Evolutionary conservation across 1,140 invertebrate genomes (phyloP).

Genomic region (Sminthurides bifidus): DNA sequence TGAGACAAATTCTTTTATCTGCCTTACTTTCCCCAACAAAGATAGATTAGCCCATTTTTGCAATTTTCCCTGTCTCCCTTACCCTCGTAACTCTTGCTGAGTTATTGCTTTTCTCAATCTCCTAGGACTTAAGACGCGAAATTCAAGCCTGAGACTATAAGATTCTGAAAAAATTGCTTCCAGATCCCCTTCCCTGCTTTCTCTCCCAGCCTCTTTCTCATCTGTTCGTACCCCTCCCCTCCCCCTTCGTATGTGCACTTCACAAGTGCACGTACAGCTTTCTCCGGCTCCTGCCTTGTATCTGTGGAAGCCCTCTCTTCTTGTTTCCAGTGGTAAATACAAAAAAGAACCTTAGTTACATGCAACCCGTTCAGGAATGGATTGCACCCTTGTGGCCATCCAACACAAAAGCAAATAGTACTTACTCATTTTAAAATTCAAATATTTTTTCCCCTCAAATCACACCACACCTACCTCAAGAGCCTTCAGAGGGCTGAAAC

Average conservation of each 20-base stretch:
- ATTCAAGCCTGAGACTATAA: constrained; percentile 22
- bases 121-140: constrained; percentile 33
- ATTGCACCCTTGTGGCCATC: too few relatives aligned
- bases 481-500: too few relatives aligned
- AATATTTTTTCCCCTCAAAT: too few relatives aligned
- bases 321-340: too few relatives aligned
- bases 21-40: constrained; percentile 35
- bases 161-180: constrained; percentile 13
- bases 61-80: constrained; percentile 34
- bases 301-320: too few relatives aligned
- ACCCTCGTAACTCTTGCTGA: constrained; percentile 33
- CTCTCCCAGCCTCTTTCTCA: constrained; percentile 12
- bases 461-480: too few relatives aligned
- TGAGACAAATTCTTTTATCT: constrained; percentile 36
- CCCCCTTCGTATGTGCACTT: neutral
- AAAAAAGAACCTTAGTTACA: too few relatives aligned
- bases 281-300: too few relatives aligned
- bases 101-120: constrained; percentile 33
- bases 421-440: too few relatives aligned
- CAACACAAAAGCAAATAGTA: too few relatives aligned
- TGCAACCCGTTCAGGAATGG: too few relatives aligned
- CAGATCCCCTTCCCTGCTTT: constrained; percentile 17
- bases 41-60: constrained; percentile 36
- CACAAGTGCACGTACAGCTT: neutral
- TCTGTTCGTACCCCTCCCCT: neutral